Evolutionary conservation across 2,113 vertebrate genomes (phyloP).

Genomic region (Lota lota): DNA sequence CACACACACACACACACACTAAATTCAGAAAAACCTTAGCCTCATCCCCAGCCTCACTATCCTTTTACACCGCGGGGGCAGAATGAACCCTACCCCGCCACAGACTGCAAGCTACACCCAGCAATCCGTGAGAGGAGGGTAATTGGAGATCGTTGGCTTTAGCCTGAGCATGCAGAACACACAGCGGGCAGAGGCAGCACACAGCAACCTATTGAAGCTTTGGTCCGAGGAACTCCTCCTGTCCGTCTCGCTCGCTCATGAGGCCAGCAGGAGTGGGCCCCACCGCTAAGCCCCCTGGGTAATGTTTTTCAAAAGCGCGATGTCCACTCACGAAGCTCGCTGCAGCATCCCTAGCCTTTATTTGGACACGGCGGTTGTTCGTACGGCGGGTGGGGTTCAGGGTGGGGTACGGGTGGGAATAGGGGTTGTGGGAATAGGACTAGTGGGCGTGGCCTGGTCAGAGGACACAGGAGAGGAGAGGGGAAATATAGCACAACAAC

Average conservation of each 20-base stretch:
- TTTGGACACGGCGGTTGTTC: conserved; percentile 59
- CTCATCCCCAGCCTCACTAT: conserved; percentile 37
- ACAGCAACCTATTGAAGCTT: conserved; percentile 33
- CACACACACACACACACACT: conserved; percentile 28
- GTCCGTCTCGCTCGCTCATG: background rate
- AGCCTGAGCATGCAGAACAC: conserved; percentile 66
- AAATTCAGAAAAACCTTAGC: conserved; percentile 23
- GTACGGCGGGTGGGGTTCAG: background rate
- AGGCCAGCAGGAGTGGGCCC: conserved; percentile 7
- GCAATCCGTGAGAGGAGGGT: conserved; percentile 71
- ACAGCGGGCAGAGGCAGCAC: conserved; percentile 34
- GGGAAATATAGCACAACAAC: conserved; percentile 39
- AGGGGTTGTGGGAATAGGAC: background rate
- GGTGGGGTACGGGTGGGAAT: conserved; percentile 37
- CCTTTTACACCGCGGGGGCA: conserved; percentile 69
- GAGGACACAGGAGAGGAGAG: background rate
- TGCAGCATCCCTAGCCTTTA: conserved; percentile 56
- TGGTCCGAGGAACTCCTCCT: background rate
- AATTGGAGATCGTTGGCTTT: conserved; percentile 72
- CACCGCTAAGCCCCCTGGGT: conserved; percentile 54
- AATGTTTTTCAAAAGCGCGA: conserved; percentile 44
- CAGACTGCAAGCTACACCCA: conserved; percentile 69
- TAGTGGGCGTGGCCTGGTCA: background rate
- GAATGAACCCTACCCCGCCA: conserved; percentile 64
- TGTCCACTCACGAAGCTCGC: conserved; percentile 29